Percentiles rank a stretch among this genome's conserved stretches.
Conservation (phyloP, 1,140 invertebrate genomes). For the Harlomillsia oculata region DNA sequence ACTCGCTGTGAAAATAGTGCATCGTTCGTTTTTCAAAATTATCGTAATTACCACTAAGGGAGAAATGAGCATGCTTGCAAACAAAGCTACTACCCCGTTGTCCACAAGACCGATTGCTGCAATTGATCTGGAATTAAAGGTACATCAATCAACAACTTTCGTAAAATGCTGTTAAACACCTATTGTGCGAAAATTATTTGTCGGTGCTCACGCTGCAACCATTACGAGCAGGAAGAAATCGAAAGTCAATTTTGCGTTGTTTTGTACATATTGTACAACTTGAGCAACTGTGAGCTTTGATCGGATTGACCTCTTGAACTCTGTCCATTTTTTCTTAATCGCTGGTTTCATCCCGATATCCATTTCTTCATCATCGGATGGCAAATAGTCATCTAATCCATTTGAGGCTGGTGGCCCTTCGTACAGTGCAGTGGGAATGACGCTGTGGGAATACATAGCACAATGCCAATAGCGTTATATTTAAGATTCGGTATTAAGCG, state of each 20-base stretch:
- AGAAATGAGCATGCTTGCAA: conserved; percentile 77
- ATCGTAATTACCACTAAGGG: conserved; percentile 69
- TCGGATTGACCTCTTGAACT: conserved; percentile 59
- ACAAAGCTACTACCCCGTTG: conserved; percentile 67
- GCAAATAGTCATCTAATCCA: neutral
- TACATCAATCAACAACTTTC: too few species aligned
- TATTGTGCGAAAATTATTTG: neutral
- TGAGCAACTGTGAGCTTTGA: conserved; percentile 73
- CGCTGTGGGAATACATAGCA: conserved; percentile 6
- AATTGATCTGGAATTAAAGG: conserved; percentile 40
- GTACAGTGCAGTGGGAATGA: too few species aligned
- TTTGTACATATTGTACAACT: conserved; percentile 67
- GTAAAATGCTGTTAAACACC: neutral
- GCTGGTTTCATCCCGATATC: neutral
- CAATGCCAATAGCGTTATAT: neutral
- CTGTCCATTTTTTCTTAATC: conserved; percentile 44
- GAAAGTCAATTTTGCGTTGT: conserved; percentile 64
- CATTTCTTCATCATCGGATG: neutral
- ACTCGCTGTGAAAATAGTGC: neutral
- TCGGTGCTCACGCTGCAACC: conserved; percentile 60
- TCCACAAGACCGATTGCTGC: conserved; percentile 65
- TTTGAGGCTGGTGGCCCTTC: neutral
- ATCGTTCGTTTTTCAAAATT: too few species aligned
- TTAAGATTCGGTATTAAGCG: neutral
- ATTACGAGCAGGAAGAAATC: conserved; percentile 68